Conservation (phyloP, 1,140 invertebrate genomes). For the Ceratina japonica region DNA sequence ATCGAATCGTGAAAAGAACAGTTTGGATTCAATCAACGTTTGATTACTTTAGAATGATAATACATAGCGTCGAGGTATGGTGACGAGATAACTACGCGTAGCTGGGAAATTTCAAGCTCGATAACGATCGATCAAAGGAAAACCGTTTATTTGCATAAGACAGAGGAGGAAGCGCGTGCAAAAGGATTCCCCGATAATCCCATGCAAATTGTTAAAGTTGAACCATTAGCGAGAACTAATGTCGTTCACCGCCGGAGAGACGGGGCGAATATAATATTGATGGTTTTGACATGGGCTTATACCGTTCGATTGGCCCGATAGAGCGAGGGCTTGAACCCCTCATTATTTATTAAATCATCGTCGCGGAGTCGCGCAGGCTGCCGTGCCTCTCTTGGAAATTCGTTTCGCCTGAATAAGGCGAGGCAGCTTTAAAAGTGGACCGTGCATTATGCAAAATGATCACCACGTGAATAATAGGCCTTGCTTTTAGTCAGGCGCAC, state of each 20-base stretch:
- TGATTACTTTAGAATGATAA: neutral
- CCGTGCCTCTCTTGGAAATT: slow-evolving; percentile 24
- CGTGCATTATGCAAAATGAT: slow-evolving; percentile 49
- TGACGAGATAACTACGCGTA: slow-evolving; percentile 19
- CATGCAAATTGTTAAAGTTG: slow-evolving; percentile 75
- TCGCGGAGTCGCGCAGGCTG: slow-evolving; percentile 43
- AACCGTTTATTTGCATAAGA: slow-evolving; percentile 64
- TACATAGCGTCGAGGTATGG: slow-evolving; percentile 14
- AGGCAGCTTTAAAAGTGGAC: slow-evolving; percentile 18
- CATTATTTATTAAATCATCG: slow-evolving; percentile 70
- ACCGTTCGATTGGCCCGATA: slow-evolving; percentile 54
- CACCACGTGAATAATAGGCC: slow-evolving; percentile 40
- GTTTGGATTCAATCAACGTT: slow-evolving; percentile 20
- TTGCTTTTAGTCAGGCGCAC: slow-evolving; percentile 17
- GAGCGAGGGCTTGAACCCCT: slow-evolving; percentile 55
- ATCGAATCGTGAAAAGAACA: too few relatives aligned
- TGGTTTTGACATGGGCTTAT: slow-evolving; percentile 68
- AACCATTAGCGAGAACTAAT: slow-evolving; percentile 70
- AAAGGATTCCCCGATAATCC: slow-evolving; percentile 69
- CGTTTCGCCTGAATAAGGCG: slow-evolving; percentile 40
- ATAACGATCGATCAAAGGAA: slow-evolving; percentile 28
- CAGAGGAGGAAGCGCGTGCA: neutral
- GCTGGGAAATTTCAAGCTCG: slow-evolving; percentile 44
- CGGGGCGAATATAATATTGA: slow-evolving; percentile 70
- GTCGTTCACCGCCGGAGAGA: slow-evolving; percentile 63